Evolutionary conservation across 2,113 vertebrate species (phyloP).

Genomic region (Meriones unguiculatus): DNA sequence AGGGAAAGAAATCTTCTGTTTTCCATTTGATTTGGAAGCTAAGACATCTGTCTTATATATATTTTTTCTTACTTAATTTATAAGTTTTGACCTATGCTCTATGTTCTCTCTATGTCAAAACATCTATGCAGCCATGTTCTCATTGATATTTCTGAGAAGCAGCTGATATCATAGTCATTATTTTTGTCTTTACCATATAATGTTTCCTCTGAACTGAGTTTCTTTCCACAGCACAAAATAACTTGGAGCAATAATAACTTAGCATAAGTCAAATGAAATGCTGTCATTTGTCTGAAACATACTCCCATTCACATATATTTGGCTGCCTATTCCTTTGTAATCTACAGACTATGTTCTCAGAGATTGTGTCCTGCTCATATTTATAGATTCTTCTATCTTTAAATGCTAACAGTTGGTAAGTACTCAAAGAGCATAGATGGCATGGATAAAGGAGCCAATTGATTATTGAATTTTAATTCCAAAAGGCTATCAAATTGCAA

Average conservation of each 20-base stretch:
- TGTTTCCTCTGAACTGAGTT: background rate
- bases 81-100: background rate
- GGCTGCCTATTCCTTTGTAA: background rate
- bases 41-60: background rate
- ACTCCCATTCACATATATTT: background rate
- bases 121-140: background rate
- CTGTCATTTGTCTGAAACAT: background rate
- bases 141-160: background rate
- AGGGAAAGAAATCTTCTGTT: background rate
- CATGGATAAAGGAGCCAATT: background rate
- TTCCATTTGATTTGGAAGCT: slow-evolving; percentile 29
- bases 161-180: background rate
- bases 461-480: background rate
- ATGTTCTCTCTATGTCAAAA: background rate
- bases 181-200: background rate
- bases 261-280: background rate
- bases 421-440: background rate
- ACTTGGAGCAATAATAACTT: background rate
- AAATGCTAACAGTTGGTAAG: background rate
- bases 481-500: background rate
- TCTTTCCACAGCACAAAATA: background rate
- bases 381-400: background rate
- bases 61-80: too few relatives aligned
- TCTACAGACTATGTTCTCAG: background rate
- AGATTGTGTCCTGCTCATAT: background rate